Evolutionary conservation across 2,113 vertebrate species (phyloP).

Genomic region (Phalacrocorax aristotelis): DNA sequence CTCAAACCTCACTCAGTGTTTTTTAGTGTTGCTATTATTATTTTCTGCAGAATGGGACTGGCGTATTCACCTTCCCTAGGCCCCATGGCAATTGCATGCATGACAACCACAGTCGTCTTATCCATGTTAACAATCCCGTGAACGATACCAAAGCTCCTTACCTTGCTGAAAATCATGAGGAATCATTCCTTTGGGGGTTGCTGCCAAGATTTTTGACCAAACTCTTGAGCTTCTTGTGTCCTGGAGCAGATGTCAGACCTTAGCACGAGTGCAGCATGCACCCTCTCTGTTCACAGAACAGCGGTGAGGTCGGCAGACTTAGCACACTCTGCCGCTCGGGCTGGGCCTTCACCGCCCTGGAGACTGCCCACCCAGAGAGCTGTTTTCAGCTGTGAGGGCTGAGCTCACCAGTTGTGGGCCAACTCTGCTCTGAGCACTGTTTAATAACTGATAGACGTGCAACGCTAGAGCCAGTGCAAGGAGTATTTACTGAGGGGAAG

Average conservation of each 20-base stretch:
- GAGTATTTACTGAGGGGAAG: background rate
- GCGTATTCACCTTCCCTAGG: too few relatives aligned
- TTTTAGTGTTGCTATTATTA: background rate
- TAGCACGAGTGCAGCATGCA: background rate
- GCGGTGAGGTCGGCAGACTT: rapidly evolving
- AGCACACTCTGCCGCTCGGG: too few relatives aligned
- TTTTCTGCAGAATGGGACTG: background rate
- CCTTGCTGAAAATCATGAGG: too few relatives aligned
- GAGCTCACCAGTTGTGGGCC: background rate
- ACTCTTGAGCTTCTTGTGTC: background rate
- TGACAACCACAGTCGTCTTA: background rate
- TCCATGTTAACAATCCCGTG: too few relatives aligned
- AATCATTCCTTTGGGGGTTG: background rate
- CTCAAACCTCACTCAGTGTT: background rate
- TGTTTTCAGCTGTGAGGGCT: background rate
- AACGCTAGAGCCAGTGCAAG: background rate
- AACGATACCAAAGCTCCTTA: too few relatives aligned
- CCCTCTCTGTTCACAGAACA: background rate
- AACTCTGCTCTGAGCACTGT: background rate
- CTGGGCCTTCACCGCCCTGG: background rate
- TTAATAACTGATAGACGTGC: background rate
- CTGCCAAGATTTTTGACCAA: background rate
- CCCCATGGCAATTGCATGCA: rapidly evolving
- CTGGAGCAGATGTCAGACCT: background rate
- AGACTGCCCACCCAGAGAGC: background rate